Percentiles rank a stretch among this genome's conserved stretches.
Evolutionary conservation across 2,797 vertebrate species (phyloP).

Genomic region (Mus spretus): DNA sequence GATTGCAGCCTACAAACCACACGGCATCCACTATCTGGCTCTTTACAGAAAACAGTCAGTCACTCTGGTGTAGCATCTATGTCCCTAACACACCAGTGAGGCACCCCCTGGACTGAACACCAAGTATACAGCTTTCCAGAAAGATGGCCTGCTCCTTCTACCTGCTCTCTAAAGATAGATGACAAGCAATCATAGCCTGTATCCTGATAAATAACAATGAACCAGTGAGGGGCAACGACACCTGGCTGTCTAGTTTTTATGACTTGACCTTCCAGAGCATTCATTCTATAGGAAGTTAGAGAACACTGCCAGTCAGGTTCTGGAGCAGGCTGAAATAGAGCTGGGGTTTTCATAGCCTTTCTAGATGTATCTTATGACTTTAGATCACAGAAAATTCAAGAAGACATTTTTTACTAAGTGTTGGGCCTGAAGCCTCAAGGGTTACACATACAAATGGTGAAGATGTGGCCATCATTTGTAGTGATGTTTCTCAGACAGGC

Average conservation of each 20-base stretch:
- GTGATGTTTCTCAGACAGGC: not conserved
- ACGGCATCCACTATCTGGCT: not conserved
- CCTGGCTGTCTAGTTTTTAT: not conserved
- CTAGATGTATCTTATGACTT: not conserved
- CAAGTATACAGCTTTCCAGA: not conserved
- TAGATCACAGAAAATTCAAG: not conserved
- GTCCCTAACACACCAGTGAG: not conserved
- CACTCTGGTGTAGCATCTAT: not conserved
- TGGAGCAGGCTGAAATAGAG: constrained; percentile 1
- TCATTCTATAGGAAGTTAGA: not conserved
- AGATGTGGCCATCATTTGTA: not conserved
- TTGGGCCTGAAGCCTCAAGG: not conserved
- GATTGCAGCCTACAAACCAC: not conserved
- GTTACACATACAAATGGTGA: not conserved
- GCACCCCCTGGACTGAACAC: not conserved
- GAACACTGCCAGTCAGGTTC: not conserved
- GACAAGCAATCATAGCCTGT: not conserved
- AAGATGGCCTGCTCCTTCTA: constrained; percentile 5
- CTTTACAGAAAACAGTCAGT: not conserved
- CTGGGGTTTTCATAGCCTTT: not conserved
- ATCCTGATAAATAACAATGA: not conserved
- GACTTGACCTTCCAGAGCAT: not conserved
- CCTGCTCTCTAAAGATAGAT: not conserved
- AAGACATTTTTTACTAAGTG: not conserved
- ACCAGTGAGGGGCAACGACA: not conserved